Evolutionary conservation across 2,797 vertebrate species (phyloP), one percentile per base, ranked within the genome.

Genomic region (Myiothlypis coronata): DNA sequence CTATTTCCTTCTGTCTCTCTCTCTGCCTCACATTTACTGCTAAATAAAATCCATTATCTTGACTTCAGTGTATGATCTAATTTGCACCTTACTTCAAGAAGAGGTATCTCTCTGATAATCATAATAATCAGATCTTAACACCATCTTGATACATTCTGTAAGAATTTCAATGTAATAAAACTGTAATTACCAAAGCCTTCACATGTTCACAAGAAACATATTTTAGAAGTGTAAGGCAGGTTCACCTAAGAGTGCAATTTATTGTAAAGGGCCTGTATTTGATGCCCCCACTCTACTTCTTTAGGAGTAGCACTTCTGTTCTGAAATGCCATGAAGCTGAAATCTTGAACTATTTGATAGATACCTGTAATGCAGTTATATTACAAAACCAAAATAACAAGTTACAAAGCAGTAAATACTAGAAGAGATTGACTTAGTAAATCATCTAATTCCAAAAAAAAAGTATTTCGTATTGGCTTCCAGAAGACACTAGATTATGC

Each of bases 191-290:
- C 50, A 39, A 95, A 60, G 37, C 35, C 24, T 74, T 89, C 64
- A 46, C 11, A 8, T 89, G 5, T 91, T 90, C 60, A 23, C 24
- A 65, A 35, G 21, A 85, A 88, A 76, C 35, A n/a, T 65, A 27
- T 63, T 83, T 87, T 46, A 30, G n/a, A 76, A 92, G 27, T 32
- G 34, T 32, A 56, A 59, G 83, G 39, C 60, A 60, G 46, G 41
- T 26, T 59, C 14, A 5, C 49, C 90, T 55, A 34, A 91, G 71
- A 95, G 21, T 56, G 71, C 23, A 85, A 93, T 76, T 96, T 97
- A 78, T 78, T 85, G n/a, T 81, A 92, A 96, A 90, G 46, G 50
- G 30, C 21, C 72, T 64, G 11, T 79, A 89, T 94, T 94, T 87
- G 41, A 55, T 68, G 30, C 35, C 34, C 65, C 65, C 5, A 21